Conservation (phyloP, 2,113 vertebrate genomes). For the Cricetomys ansorgei region DNA sequence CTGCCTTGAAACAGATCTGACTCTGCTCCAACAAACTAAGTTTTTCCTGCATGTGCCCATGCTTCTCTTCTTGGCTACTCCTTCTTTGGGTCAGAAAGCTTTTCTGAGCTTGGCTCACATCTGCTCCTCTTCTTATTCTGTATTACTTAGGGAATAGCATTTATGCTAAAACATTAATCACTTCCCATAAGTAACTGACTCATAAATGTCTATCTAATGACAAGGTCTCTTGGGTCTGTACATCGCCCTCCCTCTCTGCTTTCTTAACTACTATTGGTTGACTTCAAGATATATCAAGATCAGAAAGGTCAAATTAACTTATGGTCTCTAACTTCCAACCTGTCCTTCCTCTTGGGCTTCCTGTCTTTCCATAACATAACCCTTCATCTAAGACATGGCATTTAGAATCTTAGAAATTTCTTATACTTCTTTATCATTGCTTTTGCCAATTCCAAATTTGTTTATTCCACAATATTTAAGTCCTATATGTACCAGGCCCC, state of each 20-base stretch:
- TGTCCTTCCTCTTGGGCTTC: neutral
- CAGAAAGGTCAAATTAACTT: neutral
- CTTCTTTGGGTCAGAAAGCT: neutral
- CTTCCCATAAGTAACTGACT: neutral
- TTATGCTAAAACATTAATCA: neutral
- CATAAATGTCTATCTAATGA: neutral
- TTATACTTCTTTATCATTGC: neutral
- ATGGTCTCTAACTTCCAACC: too few relatives aligned
- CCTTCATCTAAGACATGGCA: neutral
- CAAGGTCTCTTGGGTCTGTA: neutral
- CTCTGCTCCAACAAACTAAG: neutral
- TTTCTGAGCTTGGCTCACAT: neutral
- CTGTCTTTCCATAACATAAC: neutral
- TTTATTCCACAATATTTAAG: constrained; percentile 27
- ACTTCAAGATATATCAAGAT: constrained; percentile 30
- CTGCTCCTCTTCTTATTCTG: neutral
- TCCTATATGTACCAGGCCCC: neutral
- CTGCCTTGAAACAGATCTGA: neutral
- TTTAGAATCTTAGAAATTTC: neutral
- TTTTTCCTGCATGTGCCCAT: neutral
- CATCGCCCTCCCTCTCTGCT: neutral
- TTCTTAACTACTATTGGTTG: neutral
- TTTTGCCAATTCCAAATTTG: constrained; percentile 27
- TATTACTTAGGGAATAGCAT: neutral
- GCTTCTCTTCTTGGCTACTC: neutral